Conservation (phyloP, 2,113 vertebrate genomes). For the Circaetus gallicus region DNA sequence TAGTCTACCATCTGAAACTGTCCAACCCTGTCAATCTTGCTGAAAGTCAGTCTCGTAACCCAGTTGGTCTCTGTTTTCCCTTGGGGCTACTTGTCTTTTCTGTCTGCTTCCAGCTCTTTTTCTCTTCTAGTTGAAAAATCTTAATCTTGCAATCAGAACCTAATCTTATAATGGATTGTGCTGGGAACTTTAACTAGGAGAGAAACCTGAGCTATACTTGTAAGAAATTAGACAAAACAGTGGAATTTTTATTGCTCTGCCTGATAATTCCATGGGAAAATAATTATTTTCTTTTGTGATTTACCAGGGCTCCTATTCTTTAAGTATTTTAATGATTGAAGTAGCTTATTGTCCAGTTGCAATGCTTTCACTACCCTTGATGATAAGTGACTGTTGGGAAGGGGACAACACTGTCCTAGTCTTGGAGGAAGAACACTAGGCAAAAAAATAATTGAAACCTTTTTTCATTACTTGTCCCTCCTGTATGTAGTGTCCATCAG, state of each 20-base stretch:
- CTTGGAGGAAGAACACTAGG: neutral
- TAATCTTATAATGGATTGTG: neutral
- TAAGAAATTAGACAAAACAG: neutral
- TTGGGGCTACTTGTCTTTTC: neutral
- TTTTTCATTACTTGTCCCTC: neutral
- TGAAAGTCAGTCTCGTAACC: neutral
- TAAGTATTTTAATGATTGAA: neutral
- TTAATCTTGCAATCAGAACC: neutral
- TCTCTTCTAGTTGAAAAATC: neutral
- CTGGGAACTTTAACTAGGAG: neutral
- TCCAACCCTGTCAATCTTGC: neutral
- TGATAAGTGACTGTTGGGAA: neutral
- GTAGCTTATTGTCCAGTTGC: neutral
- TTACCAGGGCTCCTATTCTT: neutral
- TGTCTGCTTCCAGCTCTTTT: neutral
- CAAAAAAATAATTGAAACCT: neutral
- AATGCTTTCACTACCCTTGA: neutral
- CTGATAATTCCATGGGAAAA: neutral
- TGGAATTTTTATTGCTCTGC: neutral
- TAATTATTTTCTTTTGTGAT: neutral
- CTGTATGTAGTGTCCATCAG: neutral
- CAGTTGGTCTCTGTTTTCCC: neutral
- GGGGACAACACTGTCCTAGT: neutral
- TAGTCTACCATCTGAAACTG: neutral
- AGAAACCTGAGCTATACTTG: neutral